These are phyloP conservation scores for Branchipolynoe longqiensis DNA, from an alignment of 2,888 invertebrate genomes.

Conservation along the genomic window DNA sequence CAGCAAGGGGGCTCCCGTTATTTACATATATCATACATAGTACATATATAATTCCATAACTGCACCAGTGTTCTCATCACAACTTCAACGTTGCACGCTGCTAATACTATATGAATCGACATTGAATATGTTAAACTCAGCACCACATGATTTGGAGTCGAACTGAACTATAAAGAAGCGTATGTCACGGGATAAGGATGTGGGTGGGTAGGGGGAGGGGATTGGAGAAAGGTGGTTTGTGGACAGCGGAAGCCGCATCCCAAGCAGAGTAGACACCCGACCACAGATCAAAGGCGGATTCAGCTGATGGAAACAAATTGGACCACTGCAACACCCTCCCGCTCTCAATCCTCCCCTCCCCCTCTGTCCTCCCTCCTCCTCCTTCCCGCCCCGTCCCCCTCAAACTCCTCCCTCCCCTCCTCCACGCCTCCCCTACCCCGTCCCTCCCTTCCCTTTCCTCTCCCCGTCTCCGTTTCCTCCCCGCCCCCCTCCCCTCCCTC, in stretches of 20 bases:
- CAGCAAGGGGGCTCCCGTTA: no score
- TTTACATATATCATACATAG: no score
- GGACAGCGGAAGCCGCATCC: neutral
- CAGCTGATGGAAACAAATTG: constrained; percentile 54
- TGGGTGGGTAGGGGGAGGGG: neutral
- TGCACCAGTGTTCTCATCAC: no score
- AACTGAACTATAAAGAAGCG: no score
- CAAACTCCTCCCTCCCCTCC: neutral
- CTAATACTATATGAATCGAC: no score
- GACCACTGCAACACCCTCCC: neutral
- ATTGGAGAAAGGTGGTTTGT: neutral
- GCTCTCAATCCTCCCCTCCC: neutral
- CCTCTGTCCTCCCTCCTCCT: neutral
- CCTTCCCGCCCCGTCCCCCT: neutral
- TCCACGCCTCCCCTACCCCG: neutral
- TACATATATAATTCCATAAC: no score
- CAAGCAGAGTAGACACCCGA: neutral
- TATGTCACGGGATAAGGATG: neutral
- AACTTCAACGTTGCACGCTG: no score
- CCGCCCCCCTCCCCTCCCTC: neutral
- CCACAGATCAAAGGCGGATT: constrained; percentile 44
- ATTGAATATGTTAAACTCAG: no score
- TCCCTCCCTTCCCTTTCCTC: neutral
- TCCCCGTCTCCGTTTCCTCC: neutral
- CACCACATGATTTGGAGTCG: no score